Base-by-base conservation (phyloP, 2,888 invertebrate species). In the Smittia sp. region DNA sequence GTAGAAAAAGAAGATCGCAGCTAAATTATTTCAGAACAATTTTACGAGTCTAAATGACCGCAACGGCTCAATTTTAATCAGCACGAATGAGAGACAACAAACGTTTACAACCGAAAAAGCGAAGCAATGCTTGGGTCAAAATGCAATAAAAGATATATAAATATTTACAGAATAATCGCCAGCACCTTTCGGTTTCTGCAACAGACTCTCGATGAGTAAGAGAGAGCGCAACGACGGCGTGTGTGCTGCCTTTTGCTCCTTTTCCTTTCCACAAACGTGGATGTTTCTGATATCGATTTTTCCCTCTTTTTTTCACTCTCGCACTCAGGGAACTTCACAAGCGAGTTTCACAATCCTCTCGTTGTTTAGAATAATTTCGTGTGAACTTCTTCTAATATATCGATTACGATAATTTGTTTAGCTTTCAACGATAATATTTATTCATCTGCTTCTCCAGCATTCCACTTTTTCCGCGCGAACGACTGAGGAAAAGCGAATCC, bases 331-430 rank as follows among this genome's bases (percentile, higher is more conserved):
- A 18, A 58, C 11, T 58, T 22, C 9, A 20, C 18, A 18, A 46
- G 3, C 3, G 39, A 39, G 7, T 20, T 58, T 58, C 18, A 1
- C 15, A 7, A 7, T 20, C 11, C 52, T 58, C 18, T 58, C 18
- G 1, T 20, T 18, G 18, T 20, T 20, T 58, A 58, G 9, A 58
- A 20, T n/a, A 22, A 58, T 58, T 7, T 58, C 15, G 15, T n/a
- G 46, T n/a, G 11, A 46, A 15, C 58, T 58, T 58, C 58, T n/a
- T 18, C 58, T 58, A 9, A 18, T 58, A 58, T 58, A 58, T 58
- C 58, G 58, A 58, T 58, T 58, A 58, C 58, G 18, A 18, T 18
- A 22, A 58, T 58, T 58, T 58, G 58, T 58, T 58, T 58, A 18
- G 58, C 18, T 18, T 58, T 22, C 22, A 20, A 20, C 18, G 22